Base-by-base conservation (phyloP, 2,113 vertebrate genomes). In the Petrocephalus zakoni region DNA sequence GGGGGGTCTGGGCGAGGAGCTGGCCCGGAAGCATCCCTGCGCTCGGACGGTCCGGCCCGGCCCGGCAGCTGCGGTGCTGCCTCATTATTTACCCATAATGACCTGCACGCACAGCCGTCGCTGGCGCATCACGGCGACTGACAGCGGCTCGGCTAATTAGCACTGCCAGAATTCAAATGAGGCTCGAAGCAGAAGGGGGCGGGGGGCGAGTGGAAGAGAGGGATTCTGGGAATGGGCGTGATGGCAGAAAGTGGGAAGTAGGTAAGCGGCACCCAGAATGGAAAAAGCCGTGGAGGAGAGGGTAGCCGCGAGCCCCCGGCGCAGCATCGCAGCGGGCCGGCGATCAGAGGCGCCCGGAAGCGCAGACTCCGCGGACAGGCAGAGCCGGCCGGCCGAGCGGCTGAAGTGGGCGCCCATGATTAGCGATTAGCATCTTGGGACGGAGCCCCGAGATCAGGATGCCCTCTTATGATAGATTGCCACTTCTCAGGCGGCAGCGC, bases 71-170 rank as follows among this genome's bases (percentile, higher is more conserved):
- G 85, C 53, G 21, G 85, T 13, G 15, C 94, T 95, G 95, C 94
- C 96, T 97, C 96, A 97, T 97, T 97, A 97, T 97, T 97, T 97
- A 96, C 96, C 95, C 96, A 97, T 97, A 97, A 97, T 97, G 96
- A 97, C 96, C 95, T 96, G 96, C 96, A 97, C 96, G 19, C 17
- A 95, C 95, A 95, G 94, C 95, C 96, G 96, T 96, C 96, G 96
- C 95, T 95, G 95, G 96, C 96, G 94, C 95, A 96, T 97, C 96
- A 97, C 95, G 95, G 96, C 95, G 95, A 96, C 96, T 97, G 96
- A 96, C 96, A 97, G 96, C 95, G 94, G 95, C 94, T 95, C 94
- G 96, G 96, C 96, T 97, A 97, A 97, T 97, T 97, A 97, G 96
- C 95, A 95, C 95, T 95, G 94, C 96, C 95, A 96, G 95, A 97